Base-by-base conservation (phyloP, 2,797 vertebrate genomes). In the Knipowitschia caucasica region DNA sequence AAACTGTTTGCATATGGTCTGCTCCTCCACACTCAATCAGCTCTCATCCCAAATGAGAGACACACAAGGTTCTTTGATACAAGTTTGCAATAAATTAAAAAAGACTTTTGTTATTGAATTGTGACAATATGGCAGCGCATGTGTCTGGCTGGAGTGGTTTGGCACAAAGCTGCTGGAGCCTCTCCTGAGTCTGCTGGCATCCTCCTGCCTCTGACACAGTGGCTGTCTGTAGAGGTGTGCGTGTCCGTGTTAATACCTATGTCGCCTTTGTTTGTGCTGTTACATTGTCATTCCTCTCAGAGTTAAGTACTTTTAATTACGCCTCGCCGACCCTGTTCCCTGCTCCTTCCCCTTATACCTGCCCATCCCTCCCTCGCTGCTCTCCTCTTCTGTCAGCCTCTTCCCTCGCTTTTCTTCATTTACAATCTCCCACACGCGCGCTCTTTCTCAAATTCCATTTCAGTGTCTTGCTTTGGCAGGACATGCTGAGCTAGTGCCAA, bases 401-500 rank as follows among this genome's bases (percentile, higher is more conserved):
- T 75, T 73, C 77, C 46, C 68, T 47, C 38, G 55, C 38, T 57
- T 80, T 78, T 78, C 66, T 81, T 80, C 75, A 78, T 75, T 83
- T 75, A 71, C 71, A 78, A 68, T 81, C 82, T 74, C 59, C 77
- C 67, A 75, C 67, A 59, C 71, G 69, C 70, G 82, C 70, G 63
- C 64, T 67, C 67, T 69, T 64, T 78, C 64, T 80, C 72, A 84
- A 82, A 85, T 83, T 83, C 72, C 79, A 82, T 83, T 84, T 80
- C 77, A 72, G 78, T 85, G 83, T 86, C 81, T 86, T 81, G 81
- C 81, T 81, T 86, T 88, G 87, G 86, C 85, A 88, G 83, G 81
- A 88, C 74, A 82, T 81, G 85, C 84, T 88, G 87, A 88, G 84
- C 84, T 85, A 73, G 80, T 83, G 87, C 88, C 86, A 86, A 81